A percentile compares a stretch with the other conserved stretches of the same genome.
These are phyloP conservation scores for Antechinus stuartii DNA, from an alignment of 2,113 vertebrate species.

Conservation along the genomic window DNA sequence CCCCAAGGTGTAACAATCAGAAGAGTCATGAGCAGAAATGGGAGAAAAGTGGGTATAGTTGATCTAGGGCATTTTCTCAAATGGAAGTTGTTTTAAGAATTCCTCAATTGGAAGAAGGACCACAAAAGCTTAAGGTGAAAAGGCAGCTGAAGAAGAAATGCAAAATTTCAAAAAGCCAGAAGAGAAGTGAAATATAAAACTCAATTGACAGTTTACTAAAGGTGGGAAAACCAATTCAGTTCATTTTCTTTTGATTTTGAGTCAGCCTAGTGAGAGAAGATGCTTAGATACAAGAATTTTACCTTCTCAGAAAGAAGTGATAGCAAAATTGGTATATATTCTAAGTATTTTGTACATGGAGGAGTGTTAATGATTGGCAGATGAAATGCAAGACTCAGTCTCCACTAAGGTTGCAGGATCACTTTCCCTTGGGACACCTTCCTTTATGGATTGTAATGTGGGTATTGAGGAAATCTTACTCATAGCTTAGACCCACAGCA, in stretches of 20 bases:
- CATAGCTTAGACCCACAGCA: too few species aligned
- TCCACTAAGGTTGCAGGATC: background rate
- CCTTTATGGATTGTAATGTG: background rate
- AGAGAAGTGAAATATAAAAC: background rate
- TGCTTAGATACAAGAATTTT: background rate
- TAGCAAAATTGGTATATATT: background rate
- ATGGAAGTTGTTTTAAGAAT: background rate
- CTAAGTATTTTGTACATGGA: background rate
- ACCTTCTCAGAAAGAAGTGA: background rate
- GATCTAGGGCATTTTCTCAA: background rate
- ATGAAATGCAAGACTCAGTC: background rate
- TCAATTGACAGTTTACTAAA: background rate
- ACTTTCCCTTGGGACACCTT: background rate
- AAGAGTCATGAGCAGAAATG: background rate
- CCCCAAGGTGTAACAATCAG: background rate
- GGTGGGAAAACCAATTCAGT: background rate
- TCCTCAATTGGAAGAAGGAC: background rate
- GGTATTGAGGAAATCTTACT: background rate
- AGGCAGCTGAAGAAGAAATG: background rate
- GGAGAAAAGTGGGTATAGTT: background rate
- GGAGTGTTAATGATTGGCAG: background rate
- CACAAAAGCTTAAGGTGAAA: background rate
- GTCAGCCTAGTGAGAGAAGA: background rate
- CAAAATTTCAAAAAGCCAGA: background rate
- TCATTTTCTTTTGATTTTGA: background rate